Base-by-base conservation (phyloP, 2,113 vertebrate genomes). In the Anguilla japonica region DNA sequence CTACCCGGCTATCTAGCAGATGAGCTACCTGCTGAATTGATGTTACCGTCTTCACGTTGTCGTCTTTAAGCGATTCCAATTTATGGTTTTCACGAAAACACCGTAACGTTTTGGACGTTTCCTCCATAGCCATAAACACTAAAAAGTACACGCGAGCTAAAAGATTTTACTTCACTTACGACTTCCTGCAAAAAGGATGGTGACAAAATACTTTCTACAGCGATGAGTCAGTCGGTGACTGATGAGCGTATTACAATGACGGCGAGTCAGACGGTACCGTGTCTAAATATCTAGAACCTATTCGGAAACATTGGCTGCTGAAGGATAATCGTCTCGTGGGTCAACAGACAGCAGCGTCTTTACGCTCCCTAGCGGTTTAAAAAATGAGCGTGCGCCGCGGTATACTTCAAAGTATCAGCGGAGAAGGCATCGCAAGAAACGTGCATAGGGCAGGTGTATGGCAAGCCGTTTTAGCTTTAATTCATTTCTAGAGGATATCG, bases 11-110 rank as follows among this genome's bases (percentile, higher is more conserved):
- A 8, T 41, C 71, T 15, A 79, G 50, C 78, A 79, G 43, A 8
- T 18, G 18, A 41, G n/a, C 40, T 81, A 96, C 96, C 94, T 96
- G 96, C 89, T 96, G 95, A 84, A 81, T 89, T 2, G 96, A 96
- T 90, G 96, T 96, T 85, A 95, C 94, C 0, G 94, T 93, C 57
- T 93, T 91, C 89, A 95, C 90, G 13, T 89, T 93, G 88, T 96
- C 95, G 79, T 96, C 95, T 41, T 83, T 83, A n/a, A 95, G 92
- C 91, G 90, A 90, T 71, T 96, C 95, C 5, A 83, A 88, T 1
- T 89, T 15, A 16, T 96, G 95, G 16, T 85, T 41, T 80, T 95
- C 95, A 0, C 67, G 13, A 79, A 95, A 94, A 88, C 93, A 96
- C 57, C 96, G 93, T 88, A 96, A 82, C 34, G 91, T 80, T 13